Base-by-base conservation (phyloP, 2,113 vertebrate species). In the Camarhynchus parvulus region DNA sequence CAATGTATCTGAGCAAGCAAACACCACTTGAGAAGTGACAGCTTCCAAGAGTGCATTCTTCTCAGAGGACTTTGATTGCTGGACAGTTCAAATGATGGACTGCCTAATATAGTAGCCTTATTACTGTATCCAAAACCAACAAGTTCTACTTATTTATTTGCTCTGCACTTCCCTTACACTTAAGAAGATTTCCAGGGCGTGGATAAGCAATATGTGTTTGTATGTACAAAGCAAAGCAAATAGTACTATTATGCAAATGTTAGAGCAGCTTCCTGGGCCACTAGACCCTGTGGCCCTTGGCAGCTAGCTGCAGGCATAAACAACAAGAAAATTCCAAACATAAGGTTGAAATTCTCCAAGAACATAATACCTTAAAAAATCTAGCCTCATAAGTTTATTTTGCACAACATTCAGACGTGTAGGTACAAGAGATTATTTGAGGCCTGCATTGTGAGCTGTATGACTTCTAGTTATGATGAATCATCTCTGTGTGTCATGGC, bases 1-100 rank as follows among this genome's bases (percentile, higher is more conserved):
- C 27, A 75, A 37, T 0, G 0, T 27, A 13, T 15, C 41, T 53
- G 50, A 84, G 4, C 1, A 8, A 15, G 59, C 20, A 66, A 80
- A 49, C 1, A 30, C 2, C 16, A 7, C 24, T 78, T 75, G 41
- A 78, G 44, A 81, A 78, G 8, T 39, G 14, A 27, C 9, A 59
- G n/a, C 30, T 84, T 62, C 25, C 4, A 4, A 67, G 33, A 78
- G 11, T 1, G 1, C 1, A 0, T 33, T 91, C 8, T 27, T 66
- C 55, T 83, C 50, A 49, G 12, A 13, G 5, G 11, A 2, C 20
- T 80, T 86, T 27, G 46, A 28, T 9, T 28, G 20, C 3, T 50
- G 23, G 37, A 42, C 27, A 47, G n/a, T 39, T 83, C 62, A 52
- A 83, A 80, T 35, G 20, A 13, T 30, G 30, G 23, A 30, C 44